A percentile compares a stretch with the other conserved stretches of the same genome.
Evolutionary conservation across 2,797 vertebrate genomes (phyloP).

Genomic region (Hypotaenidia philippensis): DNA sequence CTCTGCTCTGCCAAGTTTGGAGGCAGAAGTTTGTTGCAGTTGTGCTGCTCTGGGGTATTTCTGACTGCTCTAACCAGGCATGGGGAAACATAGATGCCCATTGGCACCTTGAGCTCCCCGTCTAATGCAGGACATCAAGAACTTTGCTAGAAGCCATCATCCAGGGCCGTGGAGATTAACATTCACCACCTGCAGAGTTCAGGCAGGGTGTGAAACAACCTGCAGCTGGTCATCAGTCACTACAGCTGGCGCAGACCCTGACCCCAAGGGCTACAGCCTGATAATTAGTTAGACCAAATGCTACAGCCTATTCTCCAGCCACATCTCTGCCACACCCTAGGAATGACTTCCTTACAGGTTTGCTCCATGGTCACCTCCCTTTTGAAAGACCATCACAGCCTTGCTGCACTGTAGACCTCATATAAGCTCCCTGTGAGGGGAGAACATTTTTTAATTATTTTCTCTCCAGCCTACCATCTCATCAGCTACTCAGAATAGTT

Average conservation of each 20-base stretch:
- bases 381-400: not conserved
- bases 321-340: rapidly evolving
- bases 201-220: not conserved
- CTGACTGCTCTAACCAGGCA: not conserved
- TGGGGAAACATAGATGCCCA: rapidly evolving
- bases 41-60: not conserved
- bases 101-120: rapidly evolving
- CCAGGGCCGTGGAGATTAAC: not conserved
- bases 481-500: not conserved
- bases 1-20: not conserved
- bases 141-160: not conserved
- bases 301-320: not conserved
- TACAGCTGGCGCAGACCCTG: not conserved
- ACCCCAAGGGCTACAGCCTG: rapidly evolving
- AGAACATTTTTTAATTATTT: not conserved
- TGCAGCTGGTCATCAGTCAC: not conserved
- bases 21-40: not conserved
- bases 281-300: not conserved
- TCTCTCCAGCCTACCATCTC: not conserved
- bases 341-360: not conserved
- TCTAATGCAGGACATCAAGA: rapidly evolving
- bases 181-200: not conserved
- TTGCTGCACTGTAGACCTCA: not conserved
- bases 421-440: not conserved
- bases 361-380: rapidly evolving